Evolutionary conservation across 2,113 vertebrate genomes (phyloP).

Genomic region (Aleadryas rufinucha): DNA sequence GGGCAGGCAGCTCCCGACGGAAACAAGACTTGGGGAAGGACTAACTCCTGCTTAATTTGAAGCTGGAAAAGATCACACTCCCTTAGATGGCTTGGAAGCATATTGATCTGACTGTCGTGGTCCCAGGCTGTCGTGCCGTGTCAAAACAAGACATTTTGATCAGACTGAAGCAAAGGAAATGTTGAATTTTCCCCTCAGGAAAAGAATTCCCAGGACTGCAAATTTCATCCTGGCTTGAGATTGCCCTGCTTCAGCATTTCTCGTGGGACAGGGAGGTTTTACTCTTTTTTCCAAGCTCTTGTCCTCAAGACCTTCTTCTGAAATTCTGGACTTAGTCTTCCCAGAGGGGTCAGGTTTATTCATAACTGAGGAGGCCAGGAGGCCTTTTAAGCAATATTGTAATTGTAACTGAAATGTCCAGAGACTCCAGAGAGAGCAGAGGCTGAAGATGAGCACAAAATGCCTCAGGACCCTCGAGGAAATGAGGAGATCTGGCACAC

Average conservation of each 20-base stretch:
- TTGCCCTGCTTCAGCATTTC: not conserved
- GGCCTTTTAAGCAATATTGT: not conserved
- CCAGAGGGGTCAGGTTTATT: not conserved
- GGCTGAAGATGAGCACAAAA: not conserved
- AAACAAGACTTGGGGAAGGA: not conserved
- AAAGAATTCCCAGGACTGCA: not conserved
- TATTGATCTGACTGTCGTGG: conserved; percentile 25
- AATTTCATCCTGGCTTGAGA: not conserved
- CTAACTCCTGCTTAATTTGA: not conserved
- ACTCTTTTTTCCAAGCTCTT: not conserved
- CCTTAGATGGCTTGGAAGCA: not conserved
- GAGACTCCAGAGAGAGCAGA: not conserved
- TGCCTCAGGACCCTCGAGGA: not conserved
- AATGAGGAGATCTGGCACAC: not conserved
- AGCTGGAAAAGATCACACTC: conserved; percentile 26
- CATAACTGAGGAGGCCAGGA: not conserved
- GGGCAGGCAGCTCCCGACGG: fast-evolving
- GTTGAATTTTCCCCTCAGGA: conserved; percentile 2
- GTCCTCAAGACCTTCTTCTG: not conserved
- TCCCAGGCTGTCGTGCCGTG: not conserved
- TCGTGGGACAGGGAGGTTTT: not conserved
- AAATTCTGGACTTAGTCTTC: not conserved
- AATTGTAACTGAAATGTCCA: not conserved
- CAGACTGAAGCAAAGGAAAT: not conserved
- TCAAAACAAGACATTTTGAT: not conserved